These are phyloP conservation scores for Octopus bimaculoides DNA, from an alignment of 1,140 invertebrate genomes.

Conservation along the genomic window DNA sequence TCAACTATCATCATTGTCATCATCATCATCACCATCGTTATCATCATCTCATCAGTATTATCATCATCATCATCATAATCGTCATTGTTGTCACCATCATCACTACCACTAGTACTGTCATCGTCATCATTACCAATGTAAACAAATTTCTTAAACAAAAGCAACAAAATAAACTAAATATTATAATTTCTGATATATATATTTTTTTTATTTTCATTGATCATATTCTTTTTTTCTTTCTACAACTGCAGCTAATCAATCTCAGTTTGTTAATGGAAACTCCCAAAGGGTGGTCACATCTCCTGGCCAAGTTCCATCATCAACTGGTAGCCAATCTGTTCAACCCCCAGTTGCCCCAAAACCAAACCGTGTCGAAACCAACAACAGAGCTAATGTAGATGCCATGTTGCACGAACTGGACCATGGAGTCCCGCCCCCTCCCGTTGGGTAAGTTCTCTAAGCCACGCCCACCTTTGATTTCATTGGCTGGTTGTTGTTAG, in stretches of 20 bases:
- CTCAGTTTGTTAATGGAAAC: conserved; percentile 24
- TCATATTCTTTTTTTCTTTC: background rate
- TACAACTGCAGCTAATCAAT: conserved; percentile 18
- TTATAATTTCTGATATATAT: too few species aligned
- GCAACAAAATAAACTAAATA: too few species aligned
- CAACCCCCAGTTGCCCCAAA: conserved; percentile 45
- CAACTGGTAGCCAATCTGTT: conserved; percentile 45
- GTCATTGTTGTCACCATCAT: too few species aligned
- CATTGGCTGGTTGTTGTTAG: background rate
- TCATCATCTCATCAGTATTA: too few species aligned
- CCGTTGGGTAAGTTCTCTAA: background rate
- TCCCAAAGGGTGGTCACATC: conserved; percentile 17
- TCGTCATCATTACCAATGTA: too few species aligned
- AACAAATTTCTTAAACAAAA: too few species aligned
- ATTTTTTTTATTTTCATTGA: too few species aligned
- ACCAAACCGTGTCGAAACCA: conserved; percentile 29
- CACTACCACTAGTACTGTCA: too few species aligned
- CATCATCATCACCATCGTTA: too few species aligned
- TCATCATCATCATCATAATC: too few species aligned
- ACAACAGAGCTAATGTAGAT: conserved; percentile 67
- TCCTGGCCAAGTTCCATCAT: conserved; percentile 21
- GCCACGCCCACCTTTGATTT: background rate
- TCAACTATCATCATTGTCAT: too few species aligned
- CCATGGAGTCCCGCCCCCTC: conserved; percentile 41
- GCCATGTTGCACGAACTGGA: conserved; percentile 80